Evolutionary conservation across 2,113 vertebrate genomes (phyloP).

Genomic region (Peucedramus taeniatus): DNA sequence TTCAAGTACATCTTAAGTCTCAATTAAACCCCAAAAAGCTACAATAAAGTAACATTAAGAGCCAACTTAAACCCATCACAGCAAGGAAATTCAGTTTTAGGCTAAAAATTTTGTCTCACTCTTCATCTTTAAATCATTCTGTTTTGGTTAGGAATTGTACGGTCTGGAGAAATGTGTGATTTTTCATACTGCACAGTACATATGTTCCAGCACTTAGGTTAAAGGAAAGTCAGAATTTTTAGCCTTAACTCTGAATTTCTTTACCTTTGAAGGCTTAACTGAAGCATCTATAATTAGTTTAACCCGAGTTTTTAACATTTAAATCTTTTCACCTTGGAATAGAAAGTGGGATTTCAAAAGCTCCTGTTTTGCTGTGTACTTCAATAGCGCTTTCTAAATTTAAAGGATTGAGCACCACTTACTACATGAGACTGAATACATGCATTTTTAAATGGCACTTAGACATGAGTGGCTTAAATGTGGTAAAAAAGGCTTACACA

Average conservation of each 20-base stretch:
- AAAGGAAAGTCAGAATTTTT: slow-evolving; percentile 63
- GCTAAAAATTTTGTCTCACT: slow-evolving; percentile 57
- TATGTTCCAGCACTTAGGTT: slow-evolving; percentile 57
- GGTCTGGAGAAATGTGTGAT: slow-evolving; percentile 52
- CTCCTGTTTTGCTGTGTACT: slow-evolving; percentile 23
- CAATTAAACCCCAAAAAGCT: slow-evolving; percentile 69
- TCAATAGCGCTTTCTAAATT: background rate
- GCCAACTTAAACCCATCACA: slow-evolving; percentile 60
- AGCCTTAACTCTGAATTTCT: slow-evolving; percentile 62
- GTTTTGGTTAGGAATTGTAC: slow-evolving; percentile 44
- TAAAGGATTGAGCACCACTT: slow-evolving; percentile 32
- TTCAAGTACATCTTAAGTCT: slow-evolving; percentile 68
- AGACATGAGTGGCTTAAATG: slow-evolving; percentile 56
- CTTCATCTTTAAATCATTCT: slow-evolving; percentile 68
- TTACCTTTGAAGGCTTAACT: slow-evolving; percentile 62
- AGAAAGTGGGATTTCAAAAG: background rate
- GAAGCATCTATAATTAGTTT: slow-evolving; percentile 58
- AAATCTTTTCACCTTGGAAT: slow-evolving; percentile 19
- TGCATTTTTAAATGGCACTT: slow-evolving; percentile 65
- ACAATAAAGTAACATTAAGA: slow-evolving; percentile 74
- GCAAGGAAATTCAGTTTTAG: slow-evolving; percentile 62
- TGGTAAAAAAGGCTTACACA: slow-evolving; percentile 53
- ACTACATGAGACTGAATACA: slow-evolving; percentile 29
- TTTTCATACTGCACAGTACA: slow-evolving; percentile 48
- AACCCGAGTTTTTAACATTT: slow-evolving; percentile 12